Base-by-base conservation (phyloP, 2,888 invertebrate species). In the Trachelus tabidus region DNA sequence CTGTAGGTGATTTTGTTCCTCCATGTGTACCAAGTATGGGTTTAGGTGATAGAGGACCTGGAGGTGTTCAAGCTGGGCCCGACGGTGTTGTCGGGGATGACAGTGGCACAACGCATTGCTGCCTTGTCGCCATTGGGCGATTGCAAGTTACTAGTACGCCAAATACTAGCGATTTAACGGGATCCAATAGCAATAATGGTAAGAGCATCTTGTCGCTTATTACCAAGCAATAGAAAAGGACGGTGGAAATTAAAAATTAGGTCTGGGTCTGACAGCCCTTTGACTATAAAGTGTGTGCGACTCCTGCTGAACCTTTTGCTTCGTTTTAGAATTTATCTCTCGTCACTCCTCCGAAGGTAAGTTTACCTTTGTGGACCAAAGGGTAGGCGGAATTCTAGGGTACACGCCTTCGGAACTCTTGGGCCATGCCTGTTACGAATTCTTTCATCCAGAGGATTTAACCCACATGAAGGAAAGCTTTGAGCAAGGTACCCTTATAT, bases 301-400 rank as follows among this genome's bases (percentile, higher is more conserved):
- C 15, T 15, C 9, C 56, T 56, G 23, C 2, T 56, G 9, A 56
- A 23, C 6, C 56, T 23, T 56, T 23, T 56, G 12, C 74, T 68
- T 78, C 75, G 37, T 86, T 85, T 93, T 95, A 85, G 99, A 99
- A 93, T 99, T 99, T 92, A 98, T 99, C 87, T 98, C 99, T 74
- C 95, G 99, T 71, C 98, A 99, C 93, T 96, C 97, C 74, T 96
- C 96, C 89, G 99, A 99, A 91, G 99, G 99, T 31, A 99, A 98
- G 91, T 98, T 99, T 92, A 98, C 99, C 76, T 99, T 99, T 93
- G 98, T 99, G 77, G 99, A 99, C 93, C 99, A 99, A 92, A 95
- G 98, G 87, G 98, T 98, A 75, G 95, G 97, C 84, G 95, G 95
- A 85, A 94, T 99, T 82, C 93, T 99, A 77, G 98, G 98, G 30